Evolutionary conservation across 2,113 vertebrate genomes (phyloP).

Genomic region (Falco punctatus): DNA sequence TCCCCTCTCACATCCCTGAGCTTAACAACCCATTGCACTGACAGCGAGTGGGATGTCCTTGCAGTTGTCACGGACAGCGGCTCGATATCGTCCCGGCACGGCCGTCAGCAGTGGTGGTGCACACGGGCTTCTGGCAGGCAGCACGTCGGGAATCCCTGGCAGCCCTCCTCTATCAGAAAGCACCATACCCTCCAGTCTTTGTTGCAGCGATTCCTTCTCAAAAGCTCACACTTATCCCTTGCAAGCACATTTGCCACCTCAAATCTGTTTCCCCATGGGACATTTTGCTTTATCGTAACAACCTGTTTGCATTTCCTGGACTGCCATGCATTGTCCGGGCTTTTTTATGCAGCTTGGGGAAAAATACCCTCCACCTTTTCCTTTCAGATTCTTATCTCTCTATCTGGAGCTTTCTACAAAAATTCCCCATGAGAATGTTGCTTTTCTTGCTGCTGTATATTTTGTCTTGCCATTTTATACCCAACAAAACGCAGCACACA

Average conservation of each 20-base stretch:
- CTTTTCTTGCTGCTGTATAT: constrained; percentile 5
- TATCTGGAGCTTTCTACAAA: constrained; percentile 14
- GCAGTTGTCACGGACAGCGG: not conserved
- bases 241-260: constrained; percentile 37
- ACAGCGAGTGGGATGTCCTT: not conserved
- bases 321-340: not conserved
- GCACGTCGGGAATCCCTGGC: not conserved
- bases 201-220: constrained; percentile 6
- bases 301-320: constrained; percentile 54
- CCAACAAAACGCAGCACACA: not conserved
- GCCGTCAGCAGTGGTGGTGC: not conserved
- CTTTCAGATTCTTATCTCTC: constrained; percentile 10
- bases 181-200: constrained; percentile 24
- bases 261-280: constrained; percentile 37
- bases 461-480: constrained; percentile 16
- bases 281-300: constrained; percentile 43
- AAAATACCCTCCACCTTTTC: not conserved
- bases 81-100: not conserved
- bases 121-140: constrained; percentile 22
- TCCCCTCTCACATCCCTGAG: not conserved
- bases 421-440: not conserved
- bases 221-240: constrained; percentile 54
- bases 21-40: not conserved
- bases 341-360: not conserved
- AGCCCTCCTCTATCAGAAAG: constrained; percentile 53